phyloP scores from a whole-genome alignment of 2,113 vertebrate species.

The Polypterus bichir region DNA sequence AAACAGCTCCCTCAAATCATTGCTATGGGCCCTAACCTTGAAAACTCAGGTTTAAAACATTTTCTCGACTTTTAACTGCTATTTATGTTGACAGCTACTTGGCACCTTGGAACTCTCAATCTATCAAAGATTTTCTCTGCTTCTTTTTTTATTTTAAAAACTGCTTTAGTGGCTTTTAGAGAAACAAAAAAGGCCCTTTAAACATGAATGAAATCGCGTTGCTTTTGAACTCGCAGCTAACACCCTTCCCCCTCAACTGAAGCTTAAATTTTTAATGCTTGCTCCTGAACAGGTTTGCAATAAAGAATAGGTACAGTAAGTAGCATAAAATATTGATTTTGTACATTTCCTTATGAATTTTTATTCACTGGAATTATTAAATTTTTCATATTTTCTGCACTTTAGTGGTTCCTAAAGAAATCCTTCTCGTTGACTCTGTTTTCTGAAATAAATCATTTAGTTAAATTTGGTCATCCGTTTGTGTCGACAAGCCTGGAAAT shows the following conservation, averaged over 20 bases:
- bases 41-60: constrained; percentile 55
- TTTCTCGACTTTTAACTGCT: constrained; percentile 41
- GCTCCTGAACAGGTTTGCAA: constrained; percentile 91
- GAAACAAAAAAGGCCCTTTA: constrained; percentile 56
- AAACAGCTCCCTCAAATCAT: constrained; percentile 36
- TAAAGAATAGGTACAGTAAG: constrained; percentile 91
- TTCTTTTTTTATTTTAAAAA: constrained; percentile 36
- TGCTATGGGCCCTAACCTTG: constrained; percentile 51
- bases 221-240: constrained; percentile 77
- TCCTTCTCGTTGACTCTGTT: constrained; percentile 48
- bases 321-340: constrained; percentile 98
- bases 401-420: constrained; percentile 71
- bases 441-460: constrained; percentile 49
- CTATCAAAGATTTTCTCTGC: constrained; percentile 41
- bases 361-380: constrained; percentile 88
- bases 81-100: constrained; percentile 59
- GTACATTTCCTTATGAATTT: constrained; percentile 97
- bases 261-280: constrained; percentile 90
- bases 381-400: constrained; percentile 86
- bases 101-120: constrained; percentile 44
- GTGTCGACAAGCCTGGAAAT: background rate
- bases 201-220: constrained; percentile 73
- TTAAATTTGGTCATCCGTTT: constrained; percentile 7
- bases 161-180: constrained; percentile 47
- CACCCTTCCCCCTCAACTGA: constrained; percentile 26